Evolutionary conservation across 1,140 invertebrate genomes (phyloP).

Genomic region (Drosophila lacteicornis): DNA sequence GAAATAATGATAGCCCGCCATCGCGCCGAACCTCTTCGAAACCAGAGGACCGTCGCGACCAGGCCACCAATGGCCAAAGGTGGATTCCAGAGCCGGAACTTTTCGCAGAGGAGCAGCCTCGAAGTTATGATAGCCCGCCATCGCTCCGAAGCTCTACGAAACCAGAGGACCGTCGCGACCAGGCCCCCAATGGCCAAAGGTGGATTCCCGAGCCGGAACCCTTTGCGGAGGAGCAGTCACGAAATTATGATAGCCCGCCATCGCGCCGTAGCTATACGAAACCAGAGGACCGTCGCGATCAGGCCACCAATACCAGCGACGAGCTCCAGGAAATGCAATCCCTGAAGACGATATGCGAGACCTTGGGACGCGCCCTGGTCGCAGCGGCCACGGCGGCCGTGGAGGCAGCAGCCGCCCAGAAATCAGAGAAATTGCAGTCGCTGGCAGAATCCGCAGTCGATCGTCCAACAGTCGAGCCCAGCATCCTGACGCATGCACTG

Average conservation of each 20-base stretch:
- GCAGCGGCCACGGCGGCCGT: constrained; percentile 20
- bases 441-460: too few species aligned
- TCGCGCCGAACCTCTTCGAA: too few species aligned
- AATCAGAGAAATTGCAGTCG: too few species aligned
- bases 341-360: constrained; percentile 29
- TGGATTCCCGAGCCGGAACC: neutral
- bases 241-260: too few species aligned
- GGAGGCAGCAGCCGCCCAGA: neutral
- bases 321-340: neutral
- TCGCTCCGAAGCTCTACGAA: too few species aligned
- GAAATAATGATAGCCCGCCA: too few species aligned
- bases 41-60: too few species aligned
- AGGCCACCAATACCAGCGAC: constrained; percentile 16
- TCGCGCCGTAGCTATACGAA: too few species aligned
- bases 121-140: too few species aligned
- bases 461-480: neutral
- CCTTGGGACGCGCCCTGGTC: constrained; percentile 24
- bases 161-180: too few species aligned
- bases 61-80: too few species aligned
- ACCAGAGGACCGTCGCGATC: neutral
- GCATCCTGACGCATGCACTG: neutral
- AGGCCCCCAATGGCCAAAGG: too few species aligned
- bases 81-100: neutral
- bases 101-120: neutral
- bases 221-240: neutral